phyloP scores from a whole-genome alignment of 2,797 vertebrate species.

The Cirrhinus mrigala region DNA sequence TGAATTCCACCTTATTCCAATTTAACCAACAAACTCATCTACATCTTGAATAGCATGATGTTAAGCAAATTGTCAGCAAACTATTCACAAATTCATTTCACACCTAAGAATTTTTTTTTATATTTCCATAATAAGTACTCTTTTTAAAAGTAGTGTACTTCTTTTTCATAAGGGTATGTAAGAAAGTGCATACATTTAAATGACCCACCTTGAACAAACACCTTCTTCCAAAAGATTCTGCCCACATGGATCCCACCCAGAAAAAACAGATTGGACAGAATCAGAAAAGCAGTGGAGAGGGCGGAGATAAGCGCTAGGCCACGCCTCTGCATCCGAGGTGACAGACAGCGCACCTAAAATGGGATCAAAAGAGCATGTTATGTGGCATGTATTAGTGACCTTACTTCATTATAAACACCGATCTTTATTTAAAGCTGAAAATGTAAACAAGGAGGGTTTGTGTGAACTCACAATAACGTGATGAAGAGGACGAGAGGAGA shows the following conservation, averaged over 20 bases:
- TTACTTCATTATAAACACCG: neutral
- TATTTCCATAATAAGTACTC: neutral
- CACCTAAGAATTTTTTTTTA: neutral
- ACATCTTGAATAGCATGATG: neutral
- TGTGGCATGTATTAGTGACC: neutral
- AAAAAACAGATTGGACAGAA: constrained; percentile 97
- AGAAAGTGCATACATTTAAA: constrained; percentile 15
- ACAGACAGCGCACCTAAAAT: constrained; percentile 81
- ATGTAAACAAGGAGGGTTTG: neutral
- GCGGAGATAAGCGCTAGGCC: constrained; percentile 85
- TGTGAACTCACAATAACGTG: constrained; percentile 82
- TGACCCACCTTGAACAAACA: constrained; percentile 89
- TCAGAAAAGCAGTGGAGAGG: constrained; percentile 90
- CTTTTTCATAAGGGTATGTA: constrained; percentile 2
- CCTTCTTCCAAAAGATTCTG: constrained; percentile 91
- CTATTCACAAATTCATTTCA: neutral
- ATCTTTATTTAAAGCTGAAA: neutral
- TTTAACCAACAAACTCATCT: neutral
- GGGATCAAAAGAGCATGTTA: neutral
- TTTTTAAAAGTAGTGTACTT: neutral
- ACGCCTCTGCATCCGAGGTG: constrained; percentile 81
- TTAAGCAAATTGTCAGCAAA: neutral
- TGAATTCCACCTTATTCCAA: neutral
- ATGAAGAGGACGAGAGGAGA: constrained; percentile 74
- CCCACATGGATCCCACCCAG: constrained; percentile 92